phyloP scores from a whole-genome alignment of 2,113 vertebrate genomes.

The Sebastes fasciatus region DNA sequence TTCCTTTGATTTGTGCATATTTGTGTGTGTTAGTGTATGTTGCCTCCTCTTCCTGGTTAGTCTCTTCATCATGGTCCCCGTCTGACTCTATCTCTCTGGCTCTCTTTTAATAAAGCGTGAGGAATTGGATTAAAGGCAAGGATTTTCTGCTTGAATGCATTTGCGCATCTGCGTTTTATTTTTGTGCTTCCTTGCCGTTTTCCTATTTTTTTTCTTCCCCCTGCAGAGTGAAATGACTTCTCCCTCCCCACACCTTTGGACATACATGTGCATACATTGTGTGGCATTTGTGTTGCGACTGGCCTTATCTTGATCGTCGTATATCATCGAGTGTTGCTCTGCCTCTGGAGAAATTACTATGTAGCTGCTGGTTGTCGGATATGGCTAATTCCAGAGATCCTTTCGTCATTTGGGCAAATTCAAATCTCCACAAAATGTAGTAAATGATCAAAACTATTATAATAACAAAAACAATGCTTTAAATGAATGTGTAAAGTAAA shows the following conservation, averaged over 20 bases:
- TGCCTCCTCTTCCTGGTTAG: conserved; percentile 40
- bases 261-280: conserved; percentile 2
- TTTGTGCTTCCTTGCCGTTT: conserved; percentile 58
- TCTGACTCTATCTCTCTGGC: conserved; percentile 58
- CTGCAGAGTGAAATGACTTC: conserved; percentile 36
- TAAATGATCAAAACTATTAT: neutral
- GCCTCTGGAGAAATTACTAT: neutral
- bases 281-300: neutral
- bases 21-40: conserved; percentile 13
- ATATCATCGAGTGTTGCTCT: neutral
- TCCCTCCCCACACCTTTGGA: conserved; percentile 27
- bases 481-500: neutral
- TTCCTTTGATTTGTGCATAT: conserved; percentile 44
- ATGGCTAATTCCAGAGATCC: conserved; percentile 15
- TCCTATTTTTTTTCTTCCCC: conserved; percentile 34
- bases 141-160: conserved; percentile 78
- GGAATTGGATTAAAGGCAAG: conserved; percentile 79
- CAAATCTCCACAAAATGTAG: neutral
- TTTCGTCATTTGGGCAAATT: neutral
- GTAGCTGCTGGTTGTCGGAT: neutral
- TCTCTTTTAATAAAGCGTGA: conserved; percentile 80
- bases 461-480: neutral
- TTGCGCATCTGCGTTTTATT: conserved; percentile 75
- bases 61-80: conserved; percentile 44
- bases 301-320: neutral